phyloP scores from a whole-genome alignment of 2,797 vertebrate species.

The Peromyscus eremicus region DNA sequence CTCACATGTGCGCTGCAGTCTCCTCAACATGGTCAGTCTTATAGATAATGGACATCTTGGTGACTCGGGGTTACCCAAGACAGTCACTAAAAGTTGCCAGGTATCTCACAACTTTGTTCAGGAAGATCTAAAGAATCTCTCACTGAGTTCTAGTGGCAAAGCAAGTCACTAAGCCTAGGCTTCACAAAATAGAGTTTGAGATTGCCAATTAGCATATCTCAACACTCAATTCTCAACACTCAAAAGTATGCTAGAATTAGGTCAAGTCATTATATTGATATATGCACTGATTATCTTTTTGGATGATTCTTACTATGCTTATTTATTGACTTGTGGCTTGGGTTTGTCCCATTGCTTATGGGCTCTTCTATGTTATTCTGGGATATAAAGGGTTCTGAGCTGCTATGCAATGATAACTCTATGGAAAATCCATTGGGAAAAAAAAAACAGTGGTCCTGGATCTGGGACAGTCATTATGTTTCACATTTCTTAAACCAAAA shows the following conservation, averaged over 20 bases:
- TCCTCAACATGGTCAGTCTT: neutral
- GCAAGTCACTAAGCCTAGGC: neutral
- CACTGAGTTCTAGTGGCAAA: neutral
- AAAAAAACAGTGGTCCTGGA: neutral
- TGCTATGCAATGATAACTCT: neutral
- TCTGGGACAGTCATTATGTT: neutral
- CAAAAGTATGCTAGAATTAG: neutral
- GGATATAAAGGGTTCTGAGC: neutral
- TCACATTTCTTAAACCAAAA: neutral
- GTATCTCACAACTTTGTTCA: neutral
- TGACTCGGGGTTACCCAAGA: neutral
- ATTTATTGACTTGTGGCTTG: neutral
- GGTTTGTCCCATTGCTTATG: neutral
- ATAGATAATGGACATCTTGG: neutral
- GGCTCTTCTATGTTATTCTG: neutral
- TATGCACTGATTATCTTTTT: neutral
- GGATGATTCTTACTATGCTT: neutral
- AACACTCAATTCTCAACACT: neutral
- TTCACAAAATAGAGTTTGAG: neutral
- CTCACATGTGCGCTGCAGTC: rapidly evolving
- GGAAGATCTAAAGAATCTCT: neutral
- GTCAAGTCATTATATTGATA: neutral
- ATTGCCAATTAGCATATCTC: neutral
- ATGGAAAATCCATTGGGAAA: rapidly evolving
- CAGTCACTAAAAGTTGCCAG: neutral